Evolutionary conservation across 2,113 vertebrate genomes (phyloP), one percentile per base, ranked within the genome.

Genomic region (Neofelis nebulosa): DNA sequence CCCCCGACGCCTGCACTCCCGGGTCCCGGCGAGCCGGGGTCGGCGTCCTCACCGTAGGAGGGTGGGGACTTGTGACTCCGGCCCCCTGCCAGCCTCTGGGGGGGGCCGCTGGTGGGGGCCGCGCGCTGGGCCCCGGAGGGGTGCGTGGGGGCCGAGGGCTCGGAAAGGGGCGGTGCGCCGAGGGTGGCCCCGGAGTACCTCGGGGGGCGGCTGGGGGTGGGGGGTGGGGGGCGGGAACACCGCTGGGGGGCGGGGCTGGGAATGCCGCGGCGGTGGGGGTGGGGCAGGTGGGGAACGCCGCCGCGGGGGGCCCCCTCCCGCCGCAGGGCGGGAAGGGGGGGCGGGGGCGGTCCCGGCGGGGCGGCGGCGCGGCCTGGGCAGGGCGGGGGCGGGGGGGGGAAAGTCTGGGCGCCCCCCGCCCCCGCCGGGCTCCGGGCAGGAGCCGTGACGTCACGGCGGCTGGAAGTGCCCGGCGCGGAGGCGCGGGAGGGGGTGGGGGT

Each of bases 361-460:
- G 45, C 14, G 27, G 9, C 29, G 1, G 61, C 11, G 13, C 9
- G 57, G 83, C 25, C n/a, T 1, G 16, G 36, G 71, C 38, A 0
- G 41, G 41, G 36, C 19, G 33, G 23, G 6, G 79, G 25, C 4
- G 29, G 68, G 45, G 13, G 33, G 6, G 79, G 25, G 41, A 18
- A 76, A 0, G 82, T 5, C 68, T 3, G 55, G 73, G 80, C n/a
- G 38, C 69, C 10, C n/a, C 63, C 78, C 38, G 45, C 89, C 90
- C 90, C 78, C 25, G 14, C 76, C 14, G 81, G 97, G 81, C 89
- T 84, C 82, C 1, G 73, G 93, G 92, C 96, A 55, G 85, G 89
- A 91, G 95, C 76, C 95, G 96, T 98, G 97, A 98, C 98, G 97
- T 97, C 97, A 98, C 92, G 93, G 96, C 95, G 97, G 98, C 96